A percentile compares a stretch with the other conserved stretches of the same genome.
Conservation (phyloP, 2,797 vertebrate species). For the Dryobates pubescens region DNA sequence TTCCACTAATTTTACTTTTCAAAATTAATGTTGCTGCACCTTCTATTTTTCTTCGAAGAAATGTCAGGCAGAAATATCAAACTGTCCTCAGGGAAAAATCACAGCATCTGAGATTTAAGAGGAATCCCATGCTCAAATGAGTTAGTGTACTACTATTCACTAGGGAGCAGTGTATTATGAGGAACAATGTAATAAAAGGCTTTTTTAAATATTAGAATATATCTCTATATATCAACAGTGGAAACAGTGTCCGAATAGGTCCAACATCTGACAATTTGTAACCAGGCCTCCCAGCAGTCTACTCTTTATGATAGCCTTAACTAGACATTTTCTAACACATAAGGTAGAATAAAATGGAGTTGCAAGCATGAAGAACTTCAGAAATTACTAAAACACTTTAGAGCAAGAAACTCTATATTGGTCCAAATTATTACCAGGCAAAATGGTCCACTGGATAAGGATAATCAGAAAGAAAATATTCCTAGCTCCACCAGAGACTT, state of each 20-base stretch:
- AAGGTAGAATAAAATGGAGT: slow-evolving; percentile 35
- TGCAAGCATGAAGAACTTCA: slow-evolving; percentile 57
- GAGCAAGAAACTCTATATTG: slow-evolving; percentile 23
- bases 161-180: slow-evolving; percentile 55
- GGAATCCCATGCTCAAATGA: slow-evolving; percentile 66
- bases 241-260: slow-evolving; percentile 53
- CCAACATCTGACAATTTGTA: slow-evolving; percentile 57
- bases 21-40: slow-evolving; percentile 73
- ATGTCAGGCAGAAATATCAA: slow-evolving; percentile 77
- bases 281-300: slow-evolving; percentile 28
- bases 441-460: slow-evolving; percentile 29
- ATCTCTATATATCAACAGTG: slow-evolving; percentile 51
- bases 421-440: slow-evolving; percentile 43
- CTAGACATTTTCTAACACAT: slow-evolving; percentile 52
- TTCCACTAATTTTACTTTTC: slow-evolving; percentile 73
- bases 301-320: slow-evolving; percentile 55
- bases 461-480: slow-evolving; percentile 47
- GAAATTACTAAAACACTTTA: slow-evolving; percentile 55
- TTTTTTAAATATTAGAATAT: slow-evolving; percentile 60
- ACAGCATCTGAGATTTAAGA: slow-evolving; percentile 71
- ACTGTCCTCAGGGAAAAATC: slow-evolving; percentile 69
- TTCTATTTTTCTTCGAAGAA: slow-evolving; percentile 75
- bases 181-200: slow-evolving; percentile 54
- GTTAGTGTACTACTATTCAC: slow-evolving; percentile 57
- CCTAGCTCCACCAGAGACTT: background rate